phyloP scores from a whole-genome alignment of 2,113 vertebrate species.

The Polypterus bichir region DNA sequence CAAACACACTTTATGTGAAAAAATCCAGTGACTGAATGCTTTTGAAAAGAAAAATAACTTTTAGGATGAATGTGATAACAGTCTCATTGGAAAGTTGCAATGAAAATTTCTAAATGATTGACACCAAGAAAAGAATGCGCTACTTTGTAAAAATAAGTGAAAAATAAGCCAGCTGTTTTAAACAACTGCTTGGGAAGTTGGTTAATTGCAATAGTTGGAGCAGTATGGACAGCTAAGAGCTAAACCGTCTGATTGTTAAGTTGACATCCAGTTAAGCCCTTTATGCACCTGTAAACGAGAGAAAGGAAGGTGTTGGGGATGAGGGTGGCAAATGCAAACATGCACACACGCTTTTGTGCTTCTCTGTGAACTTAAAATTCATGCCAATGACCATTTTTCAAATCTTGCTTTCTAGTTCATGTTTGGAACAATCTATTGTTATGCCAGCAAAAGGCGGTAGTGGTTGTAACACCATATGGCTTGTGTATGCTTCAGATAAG shows the following conservation, averaged over 20 bases:
- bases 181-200: neutral
- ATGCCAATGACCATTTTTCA: constrained; percentile 68
- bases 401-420: constrained; percentile 56
- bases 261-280: constrained; percentile 72
- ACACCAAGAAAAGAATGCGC: constrained; percentile 53
- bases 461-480: constrained; percentile 91
- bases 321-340: constrained; percentile 57
- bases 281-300: constrained; percentile 56
- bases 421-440: constrained; percentile 73
- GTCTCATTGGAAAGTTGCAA: constrained; percentile 34
- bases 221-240: constrained; percentile 49
- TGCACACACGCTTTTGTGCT: constrained; percentile 46
- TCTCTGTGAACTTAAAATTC: constrained; percentile 34
- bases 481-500: constrained; percentile 80
- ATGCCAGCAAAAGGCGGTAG: constrained; percentile 81
- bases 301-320: constrained; percentile 15
- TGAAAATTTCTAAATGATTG: constrained; percentile 55
- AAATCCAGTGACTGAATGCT: too few relatives aligned
- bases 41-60: neutral
- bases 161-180: constrained; percentile 63
- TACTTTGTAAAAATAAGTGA: constrained; percentile 16
- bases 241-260: constrained; percentile 52
- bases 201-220: constrained; percentile 32
- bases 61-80: neutral
- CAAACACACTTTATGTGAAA: too few relatives aligned